phyloP scores from a whole-genome alignment of 1,140 invertebrate species.

The Portunus trituberculatus region DNA sequence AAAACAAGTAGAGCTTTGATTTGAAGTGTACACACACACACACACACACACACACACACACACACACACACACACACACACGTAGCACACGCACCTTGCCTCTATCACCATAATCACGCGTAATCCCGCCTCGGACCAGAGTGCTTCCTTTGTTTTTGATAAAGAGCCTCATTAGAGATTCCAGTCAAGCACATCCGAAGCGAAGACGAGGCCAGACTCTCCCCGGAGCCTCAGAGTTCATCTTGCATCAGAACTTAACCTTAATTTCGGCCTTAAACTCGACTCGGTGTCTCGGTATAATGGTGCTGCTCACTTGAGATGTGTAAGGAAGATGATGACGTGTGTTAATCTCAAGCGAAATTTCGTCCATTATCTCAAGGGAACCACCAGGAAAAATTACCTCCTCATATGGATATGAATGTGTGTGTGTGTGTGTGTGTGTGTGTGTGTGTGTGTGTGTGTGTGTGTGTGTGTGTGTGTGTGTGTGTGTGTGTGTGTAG shows the following conservation, averaged over 20 bases:
- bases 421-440: constrained; percentile 15
- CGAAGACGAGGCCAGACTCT: not conserved
- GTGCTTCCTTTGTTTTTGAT: constrained; percentile 12
- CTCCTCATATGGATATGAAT: not conserved
- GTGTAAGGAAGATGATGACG: constrained; percentile 8
- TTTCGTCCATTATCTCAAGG: not conserved
- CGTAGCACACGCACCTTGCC: not conserved
- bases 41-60: too few species aligned
- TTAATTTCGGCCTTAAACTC: not conserved
- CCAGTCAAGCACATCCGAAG: not conserved
- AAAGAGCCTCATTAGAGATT: not conserved
- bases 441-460: constrained; percentile 20
- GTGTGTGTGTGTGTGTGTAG: not conserved
- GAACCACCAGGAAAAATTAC: not conserved
- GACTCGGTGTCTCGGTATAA: not conserved
- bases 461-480: constrained; percentile 20
- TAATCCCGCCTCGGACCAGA: not conserved
- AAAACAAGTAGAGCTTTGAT: too few species aligned
- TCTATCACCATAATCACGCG: not conserved
- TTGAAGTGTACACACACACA: too few species aligned
- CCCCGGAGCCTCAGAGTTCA: not conserved
- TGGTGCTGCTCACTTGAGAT: not conserved
- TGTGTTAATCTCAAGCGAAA: not conserved
- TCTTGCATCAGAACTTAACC: not conserved
- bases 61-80: too few species aligned